Evolutionary conservation across 2,797 vertebrate species (phyloP).

Genomic region (Myotis planiceps): DNA sequence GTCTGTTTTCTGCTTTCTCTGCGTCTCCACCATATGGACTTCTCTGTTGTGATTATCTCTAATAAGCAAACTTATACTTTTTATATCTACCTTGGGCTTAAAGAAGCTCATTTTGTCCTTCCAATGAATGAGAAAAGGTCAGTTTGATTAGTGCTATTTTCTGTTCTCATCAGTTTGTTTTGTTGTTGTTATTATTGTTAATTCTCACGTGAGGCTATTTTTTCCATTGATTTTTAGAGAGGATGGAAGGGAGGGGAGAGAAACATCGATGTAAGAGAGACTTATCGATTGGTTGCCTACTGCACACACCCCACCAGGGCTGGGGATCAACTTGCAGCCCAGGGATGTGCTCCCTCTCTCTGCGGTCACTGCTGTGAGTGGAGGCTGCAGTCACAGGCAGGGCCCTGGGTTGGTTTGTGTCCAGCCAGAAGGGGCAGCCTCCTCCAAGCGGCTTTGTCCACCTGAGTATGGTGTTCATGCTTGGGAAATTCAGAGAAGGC

Average conservation of each 20-base stretch:
- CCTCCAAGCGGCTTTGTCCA: background rate
- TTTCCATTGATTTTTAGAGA: too few relatives aligned
- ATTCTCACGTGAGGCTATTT: too few relatives aligned
- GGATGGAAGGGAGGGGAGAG: too few relatives aligned
- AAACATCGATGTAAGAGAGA: too few relatives aligned
- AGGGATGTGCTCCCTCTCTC: background rate
- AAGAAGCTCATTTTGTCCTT: background rate
- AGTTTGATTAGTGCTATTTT: background rate
- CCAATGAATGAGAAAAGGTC: background rate
- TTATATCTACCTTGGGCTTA: background rate
- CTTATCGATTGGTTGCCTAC: too few relatives aligned
- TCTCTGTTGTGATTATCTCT: background rate
- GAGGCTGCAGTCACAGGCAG: background rate
- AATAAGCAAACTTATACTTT: background rate
- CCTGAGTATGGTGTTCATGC: background rate
- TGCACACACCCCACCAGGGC: too few relatives aligned
- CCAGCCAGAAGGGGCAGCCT: background rate
- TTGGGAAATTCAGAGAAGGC: background rate
- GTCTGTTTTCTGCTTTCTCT: background rate
- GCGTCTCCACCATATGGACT: background rate
- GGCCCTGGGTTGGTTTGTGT: background rate
- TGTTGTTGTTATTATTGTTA: background rate
- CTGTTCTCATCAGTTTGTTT: background rate
- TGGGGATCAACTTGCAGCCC: too few relatives aligned
- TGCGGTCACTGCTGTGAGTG: background rate